A percentile compares a stretch with the other conserved stretches of the same genome.
These are phyloP conservation scores for Papilio glaucus DNA, from an alignment of 1,140 invertebrate genomes.

Conservation along the genomic window DNA sequence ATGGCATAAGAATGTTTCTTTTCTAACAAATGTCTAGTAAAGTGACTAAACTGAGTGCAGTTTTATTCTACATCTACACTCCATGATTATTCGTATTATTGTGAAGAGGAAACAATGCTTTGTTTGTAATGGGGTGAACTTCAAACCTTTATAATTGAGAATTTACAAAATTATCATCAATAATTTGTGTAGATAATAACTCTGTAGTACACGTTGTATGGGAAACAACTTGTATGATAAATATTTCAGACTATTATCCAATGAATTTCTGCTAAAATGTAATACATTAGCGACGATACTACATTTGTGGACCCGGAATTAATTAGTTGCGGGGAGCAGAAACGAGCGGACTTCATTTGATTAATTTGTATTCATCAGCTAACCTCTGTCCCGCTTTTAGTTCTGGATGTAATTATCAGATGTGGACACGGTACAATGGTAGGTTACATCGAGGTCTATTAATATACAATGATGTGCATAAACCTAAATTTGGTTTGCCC, in stretches of 20 bases:
- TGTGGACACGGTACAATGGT: neutral
- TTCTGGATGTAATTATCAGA: neutral
- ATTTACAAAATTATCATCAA: no score
- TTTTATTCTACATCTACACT: neutral
- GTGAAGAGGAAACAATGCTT: no score
- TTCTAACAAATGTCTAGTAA: conserved; percentile 6
- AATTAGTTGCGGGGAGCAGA: conserved; percentile 7
- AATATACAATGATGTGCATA: conserved; percentile 17
- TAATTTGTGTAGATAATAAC: no score
- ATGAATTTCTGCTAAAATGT: neutral
- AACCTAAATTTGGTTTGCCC: neutral
- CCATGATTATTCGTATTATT: no score
- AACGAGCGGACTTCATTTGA: conserved; percentile 16
- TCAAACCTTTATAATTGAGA: no score
- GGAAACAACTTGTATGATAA: neutral
- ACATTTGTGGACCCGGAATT: neutral
- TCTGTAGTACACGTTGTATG: no score
- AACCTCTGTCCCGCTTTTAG: conserved; percentile 11
- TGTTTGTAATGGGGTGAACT: no score
- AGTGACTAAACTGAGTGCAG: neutral
- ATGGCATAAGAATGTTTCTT: conserved; percentile 11
- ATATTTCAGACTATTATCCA: neutral
- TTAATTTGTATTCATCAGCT: conserved; percentile 17
- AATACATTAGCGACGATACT: neutral
- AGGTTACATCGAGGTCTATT: neutral